Evolutionary conservation across 2,888 invertebrate genomes (phyloP).

Genomic region (Cephus rjabovi): DNA sequence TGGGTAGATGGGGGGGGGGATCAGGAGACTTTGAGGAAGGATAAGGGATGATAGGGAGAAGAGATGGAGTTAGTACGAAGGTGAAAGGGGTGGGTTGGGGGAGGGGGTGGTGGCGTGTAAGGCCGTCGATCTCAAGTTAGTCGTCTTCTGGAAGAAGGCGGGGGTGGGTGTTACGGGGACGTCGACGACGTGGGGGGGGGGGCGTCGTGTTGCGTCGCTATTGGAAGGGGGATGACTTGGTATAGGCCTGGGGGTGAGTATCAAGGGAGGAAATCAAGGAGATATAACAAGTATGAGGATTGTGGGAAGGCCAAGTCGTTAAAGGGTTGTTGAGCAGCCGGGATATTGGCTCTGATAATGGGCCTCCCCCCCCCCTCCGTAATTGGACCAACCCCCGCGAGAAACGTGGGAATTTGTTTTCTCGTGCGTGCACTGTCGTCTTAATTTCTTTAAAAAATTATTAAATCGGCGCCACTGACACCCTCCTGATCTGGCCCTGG

Average conservation of each 20-base stretch:
- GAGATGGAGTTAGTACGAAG: too few relatives aligned
- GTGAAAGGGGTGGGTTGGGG: too few relatives aligned
- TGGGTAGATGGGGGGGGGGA: not conserved
- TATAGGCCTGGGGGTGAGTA: slow-evolving; percentile 5
- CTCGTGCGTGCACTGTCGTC: not conserved
- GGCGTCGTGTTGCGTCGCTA: not conserved
- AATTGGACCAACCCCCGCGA: slow-evolving; percentile 27
- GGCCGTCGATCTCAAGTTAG: too few relatives aligned
- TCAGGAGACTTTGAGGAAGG: not conserved
- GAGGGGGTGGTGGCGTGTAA: too few relatives aligned
- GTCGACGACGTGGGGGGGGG: not conserved
- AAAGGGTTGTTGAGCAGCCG: slow-evolving; percentile 46
- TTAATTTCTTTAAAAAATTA: not conserved
- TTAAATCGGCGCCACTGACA: not conserved
- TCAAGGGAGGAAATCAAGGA: slow-evolving; percentile 18
- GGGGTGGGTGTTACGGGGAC: not conserved
- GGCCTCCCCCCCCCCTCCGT: slow-evolving; percentile 20
- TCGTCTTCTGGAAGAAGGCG: not conserved
- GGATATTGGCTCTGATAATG: slow-evolving; percentile 49
- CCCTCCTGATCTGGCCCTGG: too few relatives aligned
- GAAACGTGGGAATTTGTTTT: not conserved
- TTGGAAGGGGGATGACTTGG: not conserved
- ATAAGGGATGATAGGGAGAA: not conserved
- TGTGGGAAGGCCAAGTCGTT: slow-evolving; percentile 32
- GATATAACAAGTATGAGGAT: slow-evolving; percentile 2